A percentile compares a stretch with the other conserved stretches of the same genome.
Evolutionary conservation across 2,888 invertebrate genomes (phyloP).

Genomic region (Eudasyphora cyanicolor): DNA sequence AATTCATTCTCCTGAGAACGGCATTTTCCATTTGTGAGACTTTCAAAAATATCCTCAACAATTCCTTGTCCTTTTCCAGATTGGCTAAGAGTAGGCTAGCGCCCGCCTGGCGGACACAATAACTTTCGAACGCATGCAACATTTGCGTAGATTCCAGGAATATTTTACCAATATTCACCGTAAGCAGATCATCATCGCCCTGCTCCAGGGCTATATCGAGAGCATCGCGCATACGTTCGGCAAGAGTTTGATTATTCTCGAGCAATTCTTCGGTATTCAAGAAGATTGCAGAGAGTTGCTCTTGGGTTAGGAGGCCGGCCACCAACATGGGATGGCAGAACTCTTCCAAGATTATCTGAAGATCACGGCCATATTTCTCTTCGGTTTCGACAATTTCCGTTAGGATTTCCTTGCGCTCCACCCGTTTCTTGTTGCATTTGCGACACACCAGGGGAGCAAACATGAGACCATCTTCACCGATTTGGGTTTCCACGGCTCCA

Average conservation of each 20-base stretch:
- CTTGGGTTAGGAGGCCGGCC: conserved; percentile 93
- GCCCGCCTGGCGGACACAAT: conserved; percentile 95
- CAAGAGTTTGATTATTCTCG: conserved; percentile 91
- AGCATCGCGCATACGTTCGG: conserved; percentile 91
- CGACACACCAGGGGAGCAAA: conserved; percentile 91
- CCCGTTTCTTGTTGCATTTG: conserved; percentile 92
- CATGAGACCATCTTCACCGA: conserved; percentile 86
- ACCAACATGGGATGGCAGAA: conserved; percentile 96
- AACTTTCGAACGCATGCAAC: conserved; percentile 96
- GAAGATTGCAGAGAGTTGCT: conserved; percentile 95
- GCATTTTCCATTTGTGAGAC: conserved; percentile 98
- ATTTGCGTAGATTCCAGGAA: conserved; percentile 94
- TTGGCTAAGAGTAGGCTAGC: conserved; percentile 93
- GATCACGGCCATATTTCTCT: conserved; percentile 95
- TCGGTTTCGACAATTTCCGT: conserved; percentile 98
- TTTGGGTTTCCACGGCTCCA: conserved; percentile 87
- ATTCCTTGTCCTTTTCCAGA: conserved; percentile 96
- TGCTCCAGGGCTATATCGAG: conserved; percentile 92
- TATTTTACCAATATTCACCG: conserved; percentile 94
- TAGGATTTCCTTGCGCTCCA: conserved; percentile 95
- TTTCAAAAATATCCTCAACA: conserved; percentile 94
- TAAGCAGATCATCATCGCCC: conserved; percentile 90
- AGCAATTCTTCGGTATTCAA: conserved; percentile 95
- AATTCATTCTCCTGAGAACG: conserved; percentile 94
- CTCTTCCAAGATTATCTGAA: conserved; percentile 95